Percentiles rank a stretch among this genome's conserved stretches.
Evolutionary conservation across 2,113 vertebrate species (phyloP).

Genomic region (Noctilio leporinus): DNA sequence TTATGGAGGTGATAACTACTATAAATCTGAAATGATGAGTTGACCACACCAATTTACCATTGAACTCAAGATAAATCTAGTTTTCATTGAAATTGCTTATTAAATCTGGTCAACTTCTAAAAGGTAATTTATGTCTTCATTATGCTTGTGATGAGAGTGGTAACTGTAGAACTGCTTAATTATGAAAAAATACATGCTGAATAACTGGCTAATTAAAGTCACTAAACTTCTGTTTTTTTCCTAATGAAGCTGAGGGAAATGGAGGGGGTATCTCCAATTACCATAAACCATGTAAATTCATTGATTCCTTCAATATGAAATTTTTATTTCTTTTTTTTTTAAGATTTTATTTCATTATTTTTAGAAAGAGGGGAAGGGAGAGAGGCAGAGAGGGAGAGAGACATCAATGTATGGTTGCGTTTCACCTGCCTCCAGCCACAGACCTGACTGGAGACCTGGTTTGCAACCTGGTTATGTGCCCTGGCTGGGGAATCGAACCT

Average conservation of each 20-base stretch:
- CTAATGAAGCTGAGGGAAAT: conserved; percentile 71
- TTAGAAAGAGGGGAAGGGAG: too few relatives aligned
- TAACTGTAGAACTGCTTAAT: conserved; percentile 62
- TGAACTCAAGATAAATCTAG: conserved; percentile 23
- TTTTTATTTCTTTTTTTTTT: too few relatives aligned
- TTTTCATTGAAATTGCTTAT: conserved; percentile 54
- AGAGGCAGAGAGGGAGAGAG: too few relatives aligned
- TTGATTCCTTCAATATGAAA: neutral
- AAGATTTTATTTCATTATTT: too few relatives aligned
- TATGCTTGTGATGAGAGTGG: conserved; percentile 48
- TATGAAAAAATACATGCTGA: conserved; percentile 48
- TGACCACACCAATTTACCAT: neutral
- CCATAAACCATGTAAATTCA: conserved; percentile 44
- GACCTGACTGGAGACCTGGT: too few relatives aligned
- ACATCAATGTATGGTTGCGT: too few relatives aligned
- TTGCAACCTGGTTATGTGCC: too few relatives aligned
- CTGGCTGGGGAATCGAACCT: too few relatives aligned
- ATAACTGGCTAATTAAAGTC: conserved; percentile 76
- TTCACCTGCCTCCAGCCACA: too few relatives aligned
- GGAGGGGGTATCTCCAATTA: conserved; percentile 49
- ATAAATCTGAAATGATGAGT: neutral
- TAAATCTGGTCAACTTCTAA: conserved; percentile 42
- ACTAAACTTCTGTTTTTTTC: conserved; percentile 65
- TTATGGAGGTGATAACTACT: neutral
- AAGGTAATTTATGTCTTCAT: conserved; percentile 66